Percentiles rank a stretch among this genome's conserved stretches.
Conservation (phyloP, 2,113 vertebrate species). For the Heterotilapia buettikoferi region DNA sequence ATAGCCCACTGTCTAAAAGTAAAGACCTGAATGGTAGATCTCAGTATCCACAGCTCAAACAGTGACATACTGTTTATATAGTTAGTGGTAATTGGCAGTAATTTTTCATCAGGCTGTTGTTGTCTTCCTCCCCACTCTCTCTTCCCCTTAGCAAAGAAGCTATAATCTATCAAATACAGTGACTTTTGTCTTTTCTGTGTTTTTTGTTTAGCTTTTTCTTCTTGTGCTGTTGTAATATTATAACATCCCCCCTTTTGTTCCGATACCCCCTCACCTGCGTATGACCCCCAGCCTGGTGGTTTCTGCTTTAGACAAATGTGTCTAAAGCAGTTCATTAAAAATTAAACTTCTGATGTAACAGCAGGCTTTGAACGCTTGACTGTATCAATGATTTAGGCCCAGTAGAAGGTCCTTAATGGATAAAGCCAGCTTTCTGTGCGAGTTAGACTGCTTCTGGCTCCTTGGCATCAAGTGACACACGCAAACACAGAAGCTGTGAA, state of each 20-base stretch:
- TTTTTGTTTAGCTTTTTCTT: not conserved
- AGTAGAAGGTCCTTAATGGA: slow-evolving; percentile 55
- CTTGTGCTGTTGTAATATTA: not conserved
- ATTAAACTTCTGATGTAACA: slow-evolving; percentile 54
- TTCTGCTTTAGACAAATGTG: not conserved
- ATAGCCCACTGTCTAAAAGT: not conserved
- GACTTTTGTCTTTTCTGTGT: not conserved
- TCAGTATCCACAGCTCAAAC: not conserved
- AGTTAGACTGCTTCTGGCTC: slow-evolving; percentile 13
- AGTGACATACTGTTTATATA: slow-evolving; percentile 5
- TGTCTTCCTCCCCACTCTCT: not conserved
- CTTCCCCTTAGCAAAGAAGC: slow-evolving; percentile 1
- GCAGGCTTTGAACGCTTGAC: slow-evolving; percentile 16
- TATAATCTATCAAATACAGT: slow-evolving; percentile 5
- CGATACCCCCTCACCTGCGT: not conserved
- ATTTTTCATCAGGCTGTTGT: slow-evolving; percentile 9
- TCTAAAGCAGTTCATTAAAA: slow-evolving; percentile 56
- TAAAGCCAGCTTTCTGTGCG: slow-evolving; percentile 25
- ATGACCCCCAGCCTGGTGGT: not conserved
- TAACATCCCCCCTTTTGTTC: not conserved
- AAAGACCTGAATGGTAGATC: not conserved
- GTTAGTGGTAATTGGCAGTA: slow-evolving; percentile 12
- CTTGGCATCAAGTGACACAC: slow-evolving; percentile 11
- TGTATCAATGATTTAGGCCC: slow-evolving; percentile 65
- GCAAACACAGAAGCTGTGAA: not conserved